phyloP scores from a whole-genome alignment of 2,888 invertebrate genomes.

The Amiota mariae region DNA sequence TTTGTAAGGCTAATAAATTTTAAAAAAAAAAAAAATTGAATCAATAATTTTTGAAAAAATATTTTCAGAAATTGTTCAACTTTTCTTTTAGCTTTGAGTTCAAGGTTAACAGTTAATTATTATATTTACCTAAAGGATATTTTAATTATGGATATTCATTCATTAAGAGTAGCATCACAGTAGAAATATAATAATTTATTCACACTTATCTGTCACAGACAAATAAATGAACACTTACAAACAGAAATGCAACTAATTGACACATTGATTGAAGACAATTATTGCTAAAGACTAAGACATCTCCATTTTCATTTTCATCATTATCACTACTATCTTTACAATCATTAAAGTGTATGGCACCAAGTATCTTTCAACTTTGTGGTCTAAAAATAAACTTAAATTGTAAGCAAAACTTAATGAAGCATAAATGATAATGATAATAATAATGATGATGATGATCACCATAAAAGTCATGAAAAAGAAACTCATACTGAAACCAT shows the following conservation, averaged over 20 bases:
- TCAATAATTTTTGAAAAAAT: constrained; percentile 25
- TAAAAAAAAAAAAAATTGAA: too few relatives aligned
- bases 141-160: too few relatives aligned
- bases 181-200: neutral
- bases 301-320: neutral
- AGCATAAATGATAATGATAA: too few relatives aligned
- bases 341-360: neutral
- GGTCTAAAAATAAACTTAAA: too few relatives aligned
- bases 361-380: too few relatives aligned
- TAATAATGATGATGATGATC: too few relatives aligned
- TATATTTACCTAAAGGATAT: too few relatives aligned
- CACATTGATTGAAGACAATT: constrained; percentile 15
- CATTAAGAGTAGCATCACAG: too few relatives aligned
- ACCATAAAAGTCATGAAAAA: neutral
- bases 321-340: neutral
- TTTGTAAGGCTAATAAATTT: too few relatives aligned
- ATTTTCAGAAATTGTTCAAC: neutral
- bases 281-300: neutral
- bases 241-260: constrained; percentile 20
- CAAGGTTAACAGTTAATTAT: too few relatives aligned
- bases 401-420: too few relatives aligned
- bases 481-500: constrained; percentile 27
- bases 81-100: constrained; percentile 1
- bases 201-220: neutral
- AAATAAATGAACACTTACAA: too few relatives aligned